Base-by-base conservation (phyloP, 2,113 vertebrate genomes). In the Pogonocichla stellata region DNA sequence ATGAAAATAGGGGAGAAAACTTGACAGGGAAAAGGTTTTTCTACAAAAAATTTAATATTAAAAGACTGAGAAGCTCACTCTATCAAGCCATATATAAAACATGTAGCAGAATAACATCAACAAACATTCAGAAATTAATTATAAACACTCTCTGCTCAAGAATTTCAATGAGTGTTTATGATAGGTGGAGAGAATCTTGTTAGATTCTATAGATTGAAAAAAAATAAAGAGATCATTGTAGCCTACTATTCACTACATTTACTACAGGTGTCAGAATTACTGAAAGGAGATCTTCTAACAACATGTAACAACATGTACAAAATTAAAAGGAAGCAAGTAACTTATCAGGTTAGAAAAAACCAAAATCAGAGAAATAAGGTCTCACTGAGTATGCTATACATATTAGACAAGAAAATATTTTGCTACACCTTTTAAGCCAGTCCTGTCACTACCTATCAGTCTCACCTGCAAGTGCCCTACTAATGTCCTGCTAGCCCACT, bases 311-410 rank as follows among this genome's bases (percentile, higher is more conserved):
- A 45, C 19, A 45, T 45, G 19, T 70, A 25, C 1, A 51, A 54
- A 84, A 58, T 61, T 73, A 53, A 58, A 75, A 64, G 5, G 3
- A 90, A 71, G 26, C 3, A 53, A 47, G 40, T 17, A 1, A 16
- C 10, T 74, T 36, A 38, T 12, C 28, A 34, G 10, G 3, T 66
- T 70, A 45, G 10, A 10, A 65, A 78, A 23, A 84, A 86, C 60
- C 24, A 71, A 75, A 89, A 84, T 5, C 29, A 43, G 36, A 14
- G 23, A 58, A 48, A 5, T 40, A 45, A 50, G 1, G 42, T 75
- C 16, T 51, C 0, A 0, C 3, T 38, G 10, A 61, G 3, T n/a
- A 7, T 31, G 24, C 19, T 62, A 5, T 19, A 57, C 10, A 10
- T 29, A 77, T 1, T 8, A 25, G 28, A 75, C 17, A 70, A 65